Base-by-base conservation (phyloP, 1,140 invertebrate species). In the Pachyrhynchus sulphureomaculatus region DNA sequence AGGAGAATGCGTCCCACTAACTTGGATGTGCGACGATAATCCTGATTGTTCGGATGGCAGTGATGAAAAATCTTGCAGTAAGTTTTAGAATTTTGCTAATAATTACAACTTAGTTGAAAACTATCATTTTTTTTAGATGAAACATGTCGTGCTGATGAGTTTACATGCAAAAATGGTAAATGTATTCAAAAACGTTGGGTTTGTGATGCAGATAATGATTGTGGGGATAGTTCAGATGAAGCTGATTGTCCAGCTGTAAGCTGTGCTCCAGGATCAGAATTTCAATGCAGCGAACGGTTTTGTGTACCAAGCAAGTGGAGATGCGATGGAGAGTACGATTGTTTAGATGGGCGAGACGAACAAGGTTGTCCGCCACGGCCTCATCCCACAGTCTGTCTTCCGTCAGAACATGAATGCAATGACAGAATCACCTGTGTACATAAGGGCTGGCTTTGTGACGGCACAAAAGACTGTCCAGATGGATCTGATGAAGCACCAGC, bases 21-120 rank as follows among this genome's bases (percentile, higher is more conserved):
- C 89, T 32, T 96, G 92, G 92, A 91, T 93, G 82, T 96, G 94
- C 76, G 93, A 96, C 78, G 87, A 88, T 73, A 89, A 87, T 74
- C 76, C 82, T 24, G 93, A 96, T 81, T 96, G 94, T 81, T 84
- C 84, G 51, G 92, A 95, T 78, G 89, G 86, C 66, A 92, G 91
- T 64, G 94, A 96, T 79, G 91, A 94, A 76, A 74, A 81, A 45
- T 75, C 86, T 68, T 94, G 92, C 86, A 93, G 92, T 93, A 92
- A 92, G 90, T 78, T 68, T 55, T 68, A 33, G 12, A 42, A 17
- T 58, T 29, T 23, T 10, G 44, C 9, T 15, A 21, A 5, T 48
- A 29, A n/a, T 56, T 41, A 21, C 4, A 53, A 36, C 2, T 44
- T 36, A 2, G 32, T 13, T 12, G 8, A n/a, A n/a, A 20, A 17